Evolutionary conservation across 2,888 invertebrate species (phyloP).

Genomic region (Lasioglossum lativentre): DNA sequence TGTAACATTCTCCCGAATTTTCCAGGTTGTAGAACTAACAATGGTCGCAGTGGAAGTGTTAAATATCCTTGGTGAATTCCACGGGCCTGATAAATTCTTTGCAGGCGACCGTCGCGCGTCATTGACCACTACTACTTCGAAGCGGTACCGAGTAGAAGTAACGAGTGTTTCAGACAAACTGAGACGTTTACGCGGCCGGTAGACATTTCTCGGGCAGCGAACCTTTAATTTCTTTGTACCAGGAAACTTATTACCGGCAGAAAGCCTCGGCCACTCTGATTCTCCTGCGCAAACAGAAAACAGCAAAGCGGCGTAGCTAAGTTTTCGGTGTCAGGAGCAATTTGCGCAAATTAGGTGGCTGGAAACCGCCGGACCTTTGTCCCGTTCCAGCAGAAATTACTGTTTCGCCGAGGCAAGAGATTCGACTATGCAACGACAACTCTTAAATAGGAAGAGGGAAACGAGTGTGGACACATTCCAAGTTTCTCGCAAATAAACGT

Average conservation of each 20-base stretch:
- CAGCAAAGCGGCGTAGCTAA: neutral
- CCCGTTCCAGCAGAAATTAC: constrained; percentile 13
- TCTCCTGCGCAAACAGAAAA: constrained; percentile 14
- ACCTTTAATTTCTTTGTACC: constrained; percentile 6
- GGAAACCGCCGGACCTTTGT: constrained; percentile 23
- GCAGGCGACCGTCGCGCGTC: neutral
- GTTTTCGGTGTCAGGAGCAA: constrained; percentile 25
- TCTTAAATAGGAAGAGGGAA: constrained; percentile 29
- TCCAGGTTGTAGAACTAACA: no score
- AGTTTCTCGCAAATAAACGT: constrained; percentile 57
- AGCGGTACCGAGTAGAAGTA: neutral
- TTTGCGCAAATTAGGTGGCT: constrained; percentile 29
- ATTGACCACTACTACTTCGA: neutral
- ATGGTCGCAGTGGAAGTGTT: neutral
- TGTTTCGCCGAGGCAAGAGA: neutral
- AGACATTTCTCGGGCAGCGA: neutral
- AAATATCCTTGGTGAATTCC: neutral
- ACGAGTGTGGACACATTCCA: constrained; percentile 53
- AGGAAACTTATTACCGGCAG: neutral
- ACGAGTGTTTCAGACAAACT: neutral
- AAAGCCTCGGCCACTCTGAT: neutral
- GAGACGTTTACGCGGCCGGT: neutral
- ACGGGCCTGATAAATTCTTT: neutral
- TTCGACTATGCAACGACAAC: constrained; percentile 25
- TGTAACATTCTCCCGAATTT: neutral